Base-by-base conservation (phyloP, 2,797 vertebrate species). In the Protonibea diacanthus region DNA sequence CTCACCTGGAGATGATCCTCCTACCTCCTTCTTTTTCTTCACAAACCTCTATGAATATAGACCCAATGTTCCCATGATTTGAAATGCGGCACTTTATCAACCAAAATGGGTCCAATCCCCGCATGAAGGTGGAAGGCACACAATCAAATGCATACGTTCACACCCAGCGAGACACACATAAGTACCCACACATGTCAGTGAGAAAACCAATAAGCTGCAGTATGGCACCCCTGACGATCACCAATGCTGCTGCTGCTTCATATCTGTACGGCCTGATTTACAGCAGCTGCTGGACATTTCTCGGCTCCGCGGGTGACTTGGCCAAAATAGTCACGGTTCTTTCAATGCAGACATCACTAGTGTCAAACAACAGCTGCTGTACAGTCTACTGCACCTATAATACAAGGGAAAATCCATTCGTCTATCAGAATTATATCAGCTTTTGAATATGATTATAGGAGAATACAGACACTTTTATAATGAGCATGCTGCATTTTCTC, bases 191-290 rank as follows among this genome's bases (percentile, higher is more conserved):
- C 56, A 25, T 25, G 73, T 83, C 76, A 63, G 69, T 2, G 45
- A 66, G 69, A 75, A 89, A 86, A 86, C 80, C 89, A 89, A 88
- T 91, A 88, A 91, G 71, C 80, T 68, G 74, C 80, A 62, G 65
- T 7, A 73, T 7, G 52, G 71, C 76, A 66, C 85, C 82, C 89
- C 44, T 15, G 85, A 80, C 61, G 52, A 63, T 66, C 73, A 18
- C 75, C 33, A 1, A 33, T 0, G 44, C 33, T 0, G 44, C 83
- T 17, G 68, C 74, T 21, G 80, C 80, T 71, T 88, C 75, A 52
- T 84, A 77, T 82, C 74, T 68, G 79, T 2, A 13, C 7, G 14
- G 47, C 45, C 68, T 86, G 85, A 92, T 80, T 87, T 84, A 87
- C 82, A 76, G 82, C 86, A 66, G 83, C 87, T 84, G 86, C 62